Evolutionary conservation across 2,888 invertebrate genomes (phyloP), one percentile per base, ranked within the genome.

Genomic region (Liodrosophila aerea): DNA sequence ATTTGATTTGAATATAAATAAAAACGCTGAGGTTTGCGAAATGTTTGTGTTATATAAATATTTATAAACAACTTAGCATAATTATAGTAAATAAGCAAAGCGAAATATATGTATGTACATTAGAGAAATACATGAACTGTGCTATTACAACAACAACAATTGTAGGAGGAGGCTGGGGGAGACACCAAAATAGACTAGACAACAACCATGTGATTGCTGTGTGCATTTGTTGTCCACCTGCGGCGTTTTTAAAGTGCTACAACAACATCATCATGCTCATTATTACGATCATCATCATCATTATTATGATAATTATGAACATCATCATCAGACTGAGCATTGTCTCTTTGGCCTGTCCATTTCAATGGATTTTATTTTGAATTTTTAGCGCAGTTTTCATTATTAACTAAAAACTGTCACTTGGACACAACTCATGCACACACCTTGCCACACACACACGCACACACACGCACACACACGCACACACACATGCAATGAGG

Each of bases 341-440:
- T 52, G 43, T 45, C 50, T 46, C 29, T n/a, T 43, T 5, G 11
- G 49, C 33, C 53, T 68, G 73, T 68, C 65, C 64, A 63, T 73
- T 72, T 65, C 47, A 62, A 69, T 73, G 53, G 54, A 59, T 12
- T 64, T 64, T 40, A 37, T 64, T 51, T 39, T 72, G 45, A 59
- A 72, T 65, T 71, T 73, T 69, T 65, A 62, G 64, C 57, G 47
- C 66, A 60, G 45, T 62, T 66, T 72, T 76, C 69, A 64, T 81
- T 76, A 78, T 83, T 83, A 77, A 78, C 81, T 78, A 61, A 72
- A 83, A 81, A 52, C 77, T 83, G 78, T 72, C 78, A 83, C 67
- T 64, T 62, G 54, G 43, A 59, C n/a, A 49, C 49, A 53, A 68
- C 39, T 33, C 56, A 44, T 53, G 39, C 49, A 53, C 16, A n/a